Percentiles rank a stretch among this genome's conserved stretches.
phyloP scores from a whole-genome alignment of 2,888 invertebrate genomes.

The Drosophila colorata region DNA sequence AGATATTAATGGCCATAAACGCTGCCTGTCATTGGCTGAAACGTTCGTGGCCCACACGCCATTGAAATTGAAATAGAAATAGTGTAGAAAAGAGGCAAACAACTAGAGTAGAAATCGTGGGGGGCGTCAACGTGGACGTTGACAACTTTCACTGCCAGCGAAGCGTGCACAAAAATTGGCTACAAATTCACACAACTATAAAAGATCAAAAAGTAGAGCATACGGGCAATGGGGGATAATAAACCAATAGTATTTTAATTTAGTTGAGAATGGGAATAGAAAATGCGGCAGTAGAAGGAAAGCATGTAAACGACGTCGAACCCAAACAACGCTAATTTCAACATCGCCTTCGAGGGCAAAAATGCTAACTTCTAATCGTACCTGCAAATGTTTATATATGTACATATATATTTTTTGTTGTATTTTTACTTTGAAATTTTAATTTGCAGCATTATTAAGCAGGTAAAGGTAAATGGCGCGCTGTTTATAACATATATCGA shows the following conservation, averaged over 20 bases:
- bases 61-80: constrained; percentile 53
- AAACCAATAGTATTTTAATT: constrained; percentile 8
- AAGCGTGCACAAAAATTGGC: constrained; percentile 61
- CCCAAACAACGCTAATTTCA: too few relatives aligned
- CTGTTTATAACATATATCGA: too few relatives aligned
- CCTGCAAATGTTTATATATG: too few relatives aligned
- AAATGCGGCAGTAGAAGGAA: too few relatives aligned
- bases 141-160: constrained; percentile 74
- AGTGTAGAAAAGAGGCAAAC: constrained; percentile 14
- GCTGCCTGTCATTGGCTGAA: constrained; percentile 59
- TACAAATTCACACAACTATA: constrained; percentile 8
- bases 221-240: constrained; percentile 2
- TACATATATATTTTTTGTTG: too few relatives aligned
- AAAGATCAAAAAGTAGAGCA: constrained; percentile 12
- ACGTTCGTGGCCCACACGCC: constrained; percentile 42
- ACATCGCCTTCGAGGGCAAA: too few relatives aligned
- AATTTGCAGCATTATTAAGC: neutral
- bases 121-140: constrained; percentile 35
- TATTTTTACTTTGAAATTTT: too few relatives aligned
- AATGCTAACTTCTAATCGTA: too few relatives aligned
- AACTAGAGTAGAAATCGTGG: constrained; percentile 51
- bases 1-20: constrained; percentile 56
- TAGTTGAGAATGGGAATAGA: neutral
- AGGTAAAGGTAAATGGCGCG: neutral
- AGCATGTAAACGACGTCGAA: too few relatives aligned